phyloP scores from a whole-genome alignment of 2,888 invertebrate species.

The Nowickia ferox region DNA sequence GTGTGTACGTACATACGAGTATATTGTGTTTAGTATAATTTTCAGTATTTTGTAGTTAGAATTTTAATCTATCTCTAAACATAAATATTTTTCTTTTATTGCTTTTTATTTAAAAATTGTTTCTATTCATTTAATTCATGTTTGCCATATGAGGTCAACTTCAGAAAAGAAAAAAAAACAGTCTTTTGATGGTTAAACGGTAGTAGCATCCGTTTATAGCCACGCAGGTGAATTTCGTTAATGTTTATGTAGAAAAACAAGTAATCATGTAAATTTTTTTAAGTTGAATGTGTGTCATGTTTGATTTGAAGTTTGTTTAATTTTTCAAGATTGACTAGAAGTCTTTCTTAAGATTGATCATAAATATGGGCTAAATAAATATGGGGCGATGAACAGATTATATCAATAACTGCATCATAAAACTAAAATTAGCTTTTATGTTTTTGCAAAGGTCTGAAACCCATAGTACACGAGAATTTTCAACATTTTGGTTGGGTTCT shows the following conservation, averaged over 20 bases:
- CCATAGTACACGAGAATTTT: no score
- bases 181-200: conserved; percentile 13
- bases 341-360: background rate
- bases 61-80: conserved; percentile 48
- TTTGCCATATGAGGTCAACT: conserved; percentile 59
- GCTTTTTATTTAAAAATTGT: conserved; percentile 40
- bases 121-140: conserved; percentile 45
- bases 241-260: background rate
- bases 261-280: conserved; percentile 17
- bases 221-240: conserved; percentile 40
- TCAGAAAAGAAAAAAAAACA: conserved; percentile 20
- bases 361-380: conserved; percentile 15
- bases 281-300: conserved; percentile 60
- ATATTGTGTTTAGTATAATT: conserved; percentile 14
- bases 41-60: conserved; percentile 32
- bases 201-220: conserved; percentile 14
- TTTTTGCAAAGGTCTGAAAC: no score
- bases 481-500: no score
- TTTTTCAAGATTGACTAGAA: background rate
- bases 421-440: no score
- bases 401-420: no score
- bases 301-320: conserved; percentile 30
- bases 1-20: background rate
- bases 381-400: background rate
- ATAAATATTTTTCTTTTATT: conserved; percentile 30